These are phyloP conservation scores for Sycophaga agraensis DNA, from an alignment of 1,140 invertebrate genomes.

Conservation along the genomic window DNA sequence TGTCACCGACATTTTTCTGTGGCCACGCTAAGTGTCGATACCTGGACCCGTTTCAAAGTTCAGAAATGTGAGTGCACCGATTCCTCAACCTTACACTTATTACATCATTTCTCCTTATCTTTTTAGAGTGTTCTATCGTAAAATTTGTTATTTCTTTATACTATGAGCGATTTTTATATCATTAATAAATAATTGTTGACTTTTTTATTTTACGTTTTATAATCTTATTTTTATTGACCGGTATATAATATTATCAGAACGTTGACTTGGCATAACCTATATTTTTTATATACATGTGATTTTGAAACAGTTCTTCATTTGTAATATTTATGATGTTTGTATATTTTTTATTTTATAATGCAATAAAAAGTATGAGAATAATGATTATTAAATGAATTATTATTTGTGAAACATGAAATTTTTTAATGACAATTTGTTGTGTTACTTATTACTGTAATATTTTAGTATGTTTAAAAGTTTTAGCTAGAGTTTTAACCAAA, in stretches of 20 bases:
- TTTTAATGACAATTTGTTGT: background rate
- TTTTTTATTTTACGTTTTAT: background rate
- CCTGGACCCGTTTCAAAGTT: conserved; percentile 26
- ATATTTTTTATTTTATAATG: no score
- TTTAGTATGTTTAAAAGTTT: background rate
- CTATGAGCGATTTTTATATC: no score
- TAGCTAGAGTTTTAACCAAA: no score
- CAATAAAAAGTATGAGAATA: no score
- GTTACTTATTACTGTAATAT: background rate
- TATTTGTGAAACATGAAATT: background rate
- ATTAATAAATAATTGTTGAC: no score
- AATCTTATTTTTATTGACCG: background rate
- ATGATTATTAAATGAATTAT: no score
- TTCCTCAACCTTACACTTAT: background rate
- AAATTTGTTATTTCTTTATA: no score
- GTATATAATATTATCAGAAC: background rate
- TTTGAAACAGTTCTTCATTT: background rate
- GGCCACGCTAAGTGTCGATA: conserved; percentile 35
- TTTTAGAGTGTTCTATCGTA: background rate
- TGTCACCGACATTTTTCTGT: conserved; percentile 41
- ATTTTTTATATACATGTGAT: conserved; percentile 20
- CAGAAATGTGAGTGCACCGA: conserved; percentile 11
- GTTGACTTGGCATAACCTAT: conserved; percentile 14
- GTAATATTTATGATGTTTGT: no score
- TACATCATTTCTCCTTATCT: conserved; percentile 17